Evolutionary conservation across 2,113 vertebrate genomes (phyloP).

Genomic region (Catharus minimus): DNA sequence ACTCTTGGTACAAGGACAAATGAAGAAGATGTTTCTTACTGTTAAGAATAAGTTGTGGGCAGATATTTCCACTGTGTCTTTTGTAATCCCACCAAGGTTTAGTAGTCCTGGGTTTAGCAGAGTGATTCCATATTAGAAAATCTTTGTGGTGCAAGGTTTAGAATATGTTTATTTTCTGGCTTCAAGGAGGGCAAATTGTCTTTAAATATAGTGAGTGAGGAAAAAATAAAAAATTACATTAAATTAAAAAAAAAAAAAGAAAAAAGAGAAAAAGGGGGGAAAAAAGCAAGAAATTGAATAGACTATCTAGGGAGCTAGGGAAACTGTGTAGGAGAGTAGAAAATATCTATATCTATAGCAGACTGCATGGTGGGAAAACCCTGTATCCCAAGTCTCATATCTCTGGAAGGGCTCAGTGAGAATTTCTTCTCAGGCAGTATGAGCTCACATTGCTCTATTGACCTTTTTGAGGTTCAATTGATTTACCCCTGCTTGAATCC

Average conservation of each 20-base stretch:
- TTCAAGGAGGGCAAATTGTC: neutral
- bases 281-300: neutral
- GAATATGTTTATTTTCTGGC: neutral
- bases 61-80: neutral
- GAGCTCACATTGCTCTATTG: neutral
- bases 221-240: neutral
- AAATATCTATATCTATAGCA: neutral
- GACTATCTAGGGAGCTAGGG: neutral
- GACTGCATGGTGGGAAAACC: neutral
- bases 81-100: neutral
- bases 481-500: constrained; percentile 7
- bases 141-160: neutral
- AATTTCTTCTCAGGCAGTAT: neutral
- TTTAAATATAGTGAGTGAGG: neutral
- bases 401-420: neutral
- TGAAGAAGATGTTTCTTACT: neutral
- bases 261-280: neutral
- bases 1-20: neutral
- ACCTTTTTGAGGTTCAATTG: constrained; percentile 2
- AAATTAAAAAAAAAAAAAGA: neutral
- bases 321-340: neutral
- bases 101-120: neutral
- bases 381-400: neutral
- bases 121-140: neutral
- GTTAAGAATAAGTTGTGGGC: neutral